Evolutionary conservation across 2,797 vertebrate genomes (phyloP).

Genomic region (Cirrhinus mrigala): DNA sequence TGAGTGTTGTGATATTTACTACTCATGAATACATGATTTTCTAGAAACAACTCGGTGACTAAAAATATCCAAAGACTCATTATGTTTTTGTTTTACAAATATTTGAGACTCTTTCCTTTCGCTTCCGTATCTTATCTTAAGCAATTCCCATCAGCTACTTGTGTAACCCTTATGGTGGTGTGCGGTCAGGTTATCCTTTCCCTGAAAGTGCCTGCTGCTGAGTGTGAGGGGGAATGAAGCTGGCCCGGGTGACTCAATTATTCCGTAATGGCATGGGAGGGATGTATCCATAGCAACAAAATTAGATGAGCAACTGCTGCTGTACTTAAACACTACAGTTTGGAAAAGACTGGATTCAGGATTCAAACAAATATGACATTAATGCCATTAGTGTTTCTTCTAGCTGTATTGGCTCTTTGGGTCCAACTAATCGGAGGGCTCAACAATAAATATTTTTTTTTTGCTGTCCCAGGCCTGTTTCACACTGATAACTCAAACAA

Average conservation of each 20-base stretch:
- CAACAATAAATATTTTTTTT: background rate
- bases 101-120: background rate
- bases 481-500: background rate
- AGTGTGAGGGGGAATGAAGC: conserved; percentile 41
- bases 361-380: conserved; percentile 36
- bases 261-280: conserved; percentile 56
- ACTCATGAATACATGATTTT: background rate
- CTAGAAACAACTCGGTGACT: background rate
- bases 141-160: conserved; percentile 4
- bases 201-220: conserved; percentile 42
- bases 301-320: conserved; percentile 55
- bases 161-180: conserved; percentile 4
- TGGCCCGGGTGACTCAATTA: conserved; percentile 59
- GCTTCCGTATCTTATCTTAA: background rate
- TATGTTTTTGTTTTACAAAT: background rate
- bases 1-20: background rate
- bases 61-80: background rate
- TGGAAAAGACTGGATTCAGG: conserved; percentile 35
- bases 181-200: conserved; percentile 40
- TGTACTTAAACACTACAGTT: conserved; percentile 52
- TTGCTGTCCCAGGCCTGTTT: background rate
- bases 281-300: conserved; percentile 60
- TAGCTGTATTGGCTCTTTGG: conserved; percentile 3
- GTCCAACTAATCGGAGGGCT: background rate
- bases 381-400: conserved; percentile 29